phyloP scores from a whole-genome alignment of 1,140 invertebrate species.

The Drosophila lacteicornis region DNA sequence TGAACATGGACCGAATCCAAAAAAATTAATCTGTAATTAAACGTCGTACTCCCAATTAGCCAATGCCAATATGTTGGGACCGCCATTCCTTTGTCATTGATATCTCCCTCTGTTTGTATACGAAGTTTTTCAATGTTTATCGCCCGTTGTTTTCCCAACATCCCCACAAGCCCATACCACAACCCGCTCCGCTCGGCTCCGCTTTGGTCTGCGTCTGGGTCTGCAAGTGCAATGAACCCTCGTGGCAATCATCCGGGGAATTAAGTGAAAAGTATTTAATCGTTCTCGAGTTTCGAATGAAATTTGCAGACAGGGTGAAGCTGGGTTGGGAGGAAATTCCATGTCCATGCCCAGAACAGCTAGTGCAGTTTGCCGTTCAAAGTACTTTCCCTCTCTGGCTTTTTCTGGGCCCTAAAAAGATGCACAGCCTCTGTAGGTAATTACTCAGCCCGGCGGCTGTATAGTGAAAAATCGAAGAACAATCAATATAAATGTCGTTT shows the following conservation, averaged over 20 bases:
- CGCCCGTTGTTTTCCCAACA: conserved; percentile 24
- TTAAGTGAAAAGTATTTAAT: conserved; percentile 58
- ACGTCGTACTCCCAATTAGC: conserved; percentile 49
- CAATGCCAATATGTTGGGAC: conserved; percentile 47
- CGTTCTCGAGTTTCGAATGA: conserved; percentile 29
- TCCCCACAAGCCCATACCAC: conserved; percentile 5
- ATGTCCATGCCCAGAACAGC: conserved; percentile 28
- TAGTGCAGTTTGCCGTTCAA: conserved; percentile 11
- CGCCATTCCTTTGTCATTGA: conserved; percentile 13
- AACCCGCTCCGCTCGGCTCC: background rate
- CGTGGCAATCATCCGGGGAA: conserved; percentile 35
- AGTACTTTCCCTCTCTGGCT: conserved; percentile 42
- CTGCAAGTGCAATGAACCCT: conserved; percentile 58
- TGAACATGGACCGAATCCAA: conserved; percentile 39
- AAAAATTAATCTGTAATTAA: conserved; percentile 60
- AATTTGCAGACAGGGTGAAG: background rate
- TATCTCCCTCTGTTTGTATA: conserved; percentile 21
- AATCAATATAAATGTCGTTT: conserved; percentile 6
- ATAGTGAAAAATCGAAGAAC: background rate
- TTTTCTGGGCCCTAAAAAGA: conserved; percentile 10
- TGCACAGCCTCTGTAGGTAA: background rate
- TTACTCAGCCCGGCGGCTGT: background rate
- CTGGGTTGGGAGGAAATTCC: background rate
- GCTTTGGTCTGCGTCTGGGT: background rate
- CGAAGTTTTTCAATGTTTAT: conserved; percentile 56